A percentile compares a stretch with the other conserved stretches of the same genome.
phyloP scores from a whole-genome alignment of 2,113 vertebrate species.

The Charadrius vociferus region DNA sequence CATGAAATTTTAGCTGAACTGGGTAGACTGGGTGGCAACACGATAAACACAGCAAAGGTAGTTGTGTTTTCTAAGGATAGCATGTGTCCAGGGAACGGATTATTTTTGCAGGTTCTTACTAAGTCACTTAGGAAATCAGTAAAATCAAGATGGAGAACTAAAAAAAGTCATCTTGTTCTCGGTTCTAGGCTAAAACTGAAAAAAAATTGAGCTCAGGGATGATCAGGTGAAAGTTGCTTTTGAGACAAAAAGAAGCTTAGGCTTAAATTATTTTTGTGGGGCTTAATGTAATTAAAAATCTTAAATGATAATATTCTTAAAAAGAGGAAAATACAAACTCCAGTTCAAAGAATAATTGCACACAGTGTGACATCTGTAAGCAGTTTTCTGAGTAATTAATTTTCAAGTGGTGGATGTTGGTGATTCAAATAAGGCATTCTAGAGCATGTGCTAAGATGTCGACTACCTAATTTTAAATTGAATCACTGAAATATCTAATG shows the following conservation, averaged over 20 bases:
- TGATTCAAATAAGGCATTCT: conserved; percentile 25
- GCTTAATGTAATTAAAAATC: background rate
- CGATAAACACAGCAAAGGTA: rapidly evolving
- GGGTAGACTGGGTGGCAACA: rapidly evolving
- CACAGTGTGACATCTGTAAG: background rate
- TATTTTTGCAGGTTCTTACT: background rate
- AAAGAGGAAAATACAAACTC: background rate
- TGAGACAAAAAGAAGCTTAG: background rate
- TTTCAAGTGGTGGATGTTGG: background rate
- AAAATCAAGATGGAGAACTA: background rate
- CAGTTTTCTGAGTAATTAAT: conserved; percentile 10
- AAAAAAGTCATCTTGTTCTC: background rate
- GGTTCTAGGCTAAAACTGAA: background rate
- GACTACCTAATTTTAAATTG: background rate
- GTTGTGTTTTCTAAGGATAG: rapidly evolving
- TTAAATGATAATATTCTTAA: background rate
- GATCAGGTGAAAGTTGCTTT: background rate
- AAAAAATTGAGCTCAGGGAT: background rate
- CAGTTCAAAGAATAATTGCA: background rate
- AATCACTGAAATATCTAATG: background rate
- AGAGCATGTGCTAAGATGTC: background rate
- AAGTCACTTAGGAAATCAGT: background rate
- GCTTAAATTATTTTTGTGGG: background rate
- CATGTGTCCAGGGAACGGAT: rapidly evolving
- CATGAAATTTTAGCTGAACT: background rate